Evolutionary conservation across 2,888 invertebrate genomes (phyloP).

Genomic region (Acleris sparsana): DNA sequence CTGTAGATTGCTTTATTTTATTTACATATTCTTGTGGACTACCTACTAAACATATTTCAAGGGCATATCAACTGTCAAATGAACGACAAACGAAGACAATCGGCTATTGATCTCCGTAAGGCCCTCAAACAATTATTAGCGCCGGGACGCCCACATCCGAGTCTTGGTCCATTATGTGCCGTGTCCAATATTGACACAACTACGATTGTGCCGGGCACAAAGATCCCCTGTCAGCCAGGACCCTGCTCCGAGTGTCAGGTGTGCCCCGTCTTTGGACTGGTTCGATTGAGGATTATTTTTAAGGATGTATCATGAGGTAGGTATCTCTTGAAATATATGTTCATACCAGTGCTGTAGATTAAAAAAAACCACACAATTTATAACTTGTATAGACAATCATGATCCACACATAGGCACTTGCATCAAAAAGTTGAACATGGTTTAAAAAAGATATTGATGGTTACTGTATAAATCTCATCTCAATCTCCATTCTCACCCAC

Average conservation of each 20-base stretch:
- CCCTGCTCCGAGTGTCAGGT: conserved; percentile 56
- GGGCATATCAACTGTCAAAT: conserved; percentile 11
- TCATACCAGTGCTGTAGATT: too few relatives aligned
- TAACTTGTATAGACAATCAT: too few relatives aligned
- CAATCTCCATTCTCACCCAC: too few relatives aligned
- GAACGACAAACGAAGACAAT: conserved; percentile 21
- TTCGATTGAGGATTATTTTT: conserved; percentile 5
- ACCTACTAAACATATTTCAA: not conserved
- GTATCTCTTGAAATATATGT: too few relatives aligned
- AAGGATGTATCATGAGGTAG: not conserved
- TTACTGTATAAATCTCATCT: too few relatives aligned
- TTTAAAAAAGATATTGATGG: too few relatives aligned
- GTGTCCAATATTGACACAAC: conserved; percentile 78
- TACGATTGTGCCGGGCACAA: conserved; percentile 65
- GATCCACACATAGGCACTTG: too few relatives aligned
- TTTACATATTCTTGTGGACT: too few relatives aligned
- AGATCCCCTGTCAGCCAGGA: conserved; percentile 73
- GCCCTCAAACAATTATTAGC: conserved; percentile 67
- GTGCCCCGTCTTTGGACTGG: conserved; percentile 21
- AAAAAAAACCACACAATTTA: too few relatives aligned
- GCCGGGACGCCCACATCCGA: conserved; percentile 67
- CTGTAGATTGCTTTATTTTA: too few relatives aligned
- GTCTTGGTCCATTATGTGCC: conserved; percentile 61
- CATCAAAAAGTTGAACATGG: too few relatives aligned
- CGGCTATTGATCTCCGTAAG: conserved; percentile 47